Evolutionary conservation across 2,113 vertebrate species (phyloP).

Genomic region (Paraplagusia blochii): DNA sequence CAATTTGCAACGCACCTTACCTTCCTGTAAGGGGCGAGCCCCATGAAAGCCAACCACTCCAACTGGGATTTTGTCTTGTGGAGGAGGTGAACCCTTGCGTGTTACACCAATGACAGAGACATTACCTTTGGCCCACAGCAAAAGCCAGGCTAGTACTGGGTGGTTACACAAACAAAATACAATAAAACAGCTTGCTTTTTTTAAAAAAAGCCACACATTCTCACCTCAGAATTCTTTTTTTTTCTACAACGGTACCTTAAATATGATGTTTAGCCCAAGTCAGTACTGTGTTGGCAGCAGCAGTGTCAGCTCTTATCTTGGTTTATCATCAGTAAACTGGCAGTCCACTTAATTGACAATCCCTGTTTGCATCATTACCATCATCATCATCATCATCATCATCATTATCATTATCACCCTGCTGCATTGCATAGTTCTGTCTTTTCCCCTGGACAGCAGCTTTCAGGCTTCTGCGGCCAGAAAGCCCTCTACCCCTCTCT

Average conservation of each 20-base stretch:
- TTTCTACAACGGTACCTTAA: slow-evolving; percentile 36
- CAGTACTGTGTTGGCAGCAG: slow-evolving; percentile 44
- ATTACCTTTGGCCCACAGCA: too few species aligned
- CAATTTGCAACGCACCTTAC: too few species aligned
- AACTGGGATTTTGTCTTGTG: too few species aligned
- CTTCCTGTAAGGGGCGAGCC: too few species aligned
- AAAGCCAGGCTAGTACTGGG: slow-evolving; percentile 15
- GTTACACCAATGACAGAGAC: too few species aligned
- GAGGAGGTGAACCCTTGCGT: too few species aligned
- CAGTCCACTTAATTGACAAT: slow-evolving; percentile 48
- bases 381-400: background rate
- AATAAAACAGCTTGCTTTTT: background rate
- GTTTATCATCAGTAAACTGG: slow-evolving; percentile 46
- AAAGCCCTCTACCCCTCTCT: slow-evolving; percentile 7
- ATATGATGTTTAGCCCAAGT: slow-evolving; percentile 45
- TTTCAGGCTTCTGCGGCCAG: slow-evolving; percentile 21
- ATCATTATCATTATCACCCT: slow-evolving; percentile 2
- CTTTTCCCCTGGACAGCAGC: slow-evolving; percentile 33
- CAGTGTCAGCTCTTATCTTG: slow-evolving; percentile 52
- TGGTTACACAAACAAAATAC: slow-evolving; percentile 21
- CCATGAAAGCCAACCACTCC: too few species aligned
- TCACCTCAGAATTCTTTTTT: slow-evolving; percentile 10
- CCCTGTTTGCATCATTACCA: slow-evolving; percentile 53
- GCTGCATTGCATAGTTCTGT: slow-evolving; percentile 39
- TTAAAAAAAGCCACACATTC: background rate